Conservation (phyloP, 1,140 invertebrate species). For the Bacillus rossius region DNA sequence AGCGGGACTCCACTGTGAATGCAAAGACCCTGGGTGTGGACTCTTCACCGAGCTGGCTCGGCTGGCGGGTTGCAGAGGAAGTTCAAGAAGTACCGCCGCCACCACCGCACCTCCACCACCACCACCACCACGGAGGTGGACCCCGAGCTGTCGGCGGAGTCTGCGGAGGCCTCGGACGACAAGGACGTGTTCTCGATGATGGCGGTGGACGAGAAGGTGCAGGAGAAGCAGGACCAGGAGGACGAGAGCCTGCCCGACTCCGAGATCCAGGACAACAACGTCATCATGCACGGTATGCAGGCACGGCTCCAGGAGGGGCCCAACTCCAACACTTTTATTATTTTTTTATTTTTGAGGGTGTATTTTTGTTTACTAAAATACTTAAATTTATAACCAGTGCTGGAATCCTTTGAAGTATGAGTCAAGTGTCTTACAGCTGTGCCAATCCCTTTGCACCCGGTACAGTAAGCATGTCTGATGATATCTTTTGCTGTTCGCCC, state of each 20-base stretch:
- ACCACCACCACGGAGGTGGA: slow-evolving; percentile 10
- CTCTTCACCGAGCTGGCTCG: no score
- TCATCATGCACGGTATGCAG: slow-evolving; percentile 1
- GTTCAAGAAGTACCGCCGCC: slow-evolving; percentile 1
- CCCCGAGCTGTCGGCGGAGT: background rate
- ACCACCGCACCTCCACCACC: background rate
- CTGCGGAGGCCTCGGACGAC: background rate
- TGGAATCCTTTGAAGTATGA: background rate
- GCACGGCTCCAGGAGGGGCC: background rate
- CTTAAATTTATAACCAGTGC: background rate
- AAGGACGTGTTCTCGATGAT: slow-evolving; percentile 11
- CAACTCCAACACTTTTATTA: background rate
- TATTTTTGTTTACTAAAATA: background rate
- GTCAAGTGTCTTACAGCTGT: background rate
- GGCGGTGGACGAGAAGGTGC: slow-evolving; percentile 2
- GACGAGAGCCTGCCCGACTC: background rate
- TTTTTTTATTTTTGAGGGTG: no score
- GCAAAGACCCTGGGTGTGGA: no score
- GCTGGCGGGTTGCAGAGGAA: slow-evolving; percentile 8
- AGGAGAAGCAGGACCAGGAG: slow-evolving; percentile 7
- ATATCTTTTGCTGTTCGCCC: no score
- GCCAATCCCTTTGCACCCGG: no score
- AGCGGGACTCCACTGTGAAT: no score
- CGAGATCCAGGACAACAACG: slow-evolving; percentile 2
- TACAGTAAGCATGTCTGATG: no score